A percentile compares a stretch with the other conserved stretches of the same genome.
phyloP scores from a whole-genome alignment of 2,797 vertebrate genomes.

The Enteromius argenteus region DNA sequence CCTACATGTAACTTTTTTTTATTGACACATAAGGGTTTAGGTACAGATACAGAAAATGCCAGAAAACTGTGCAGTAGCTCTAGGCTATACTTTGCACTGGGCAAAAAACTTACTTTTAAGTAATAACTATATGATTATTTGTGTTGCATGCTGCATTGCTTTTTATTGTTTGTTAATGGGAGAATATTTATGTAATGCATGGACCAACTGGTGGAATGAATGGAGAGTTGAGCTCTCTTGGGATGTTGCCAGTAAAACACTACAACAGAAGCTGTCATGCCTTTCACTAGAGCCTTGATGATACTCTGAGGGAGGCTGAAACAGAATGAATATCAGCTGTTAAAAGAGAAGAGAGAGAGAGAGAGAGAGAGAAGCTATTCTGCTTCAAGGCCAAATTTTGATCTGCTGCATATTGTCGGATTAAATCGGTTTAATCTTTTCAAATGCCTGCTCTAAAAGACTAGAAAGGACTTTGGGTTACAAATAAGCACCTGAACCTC shows the following conservation, averaged over 20 bases:
- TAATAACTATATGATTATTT: not conserved
- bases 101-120: not conserved
- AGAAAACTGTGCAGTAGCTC: not conserved
- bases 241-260: constrained; percentile 42
- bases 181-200: constrained; percentile 13
- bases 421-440: not conserved
- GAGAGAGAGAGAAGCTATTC: not conserved
- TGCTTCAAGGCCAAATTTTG: constrained; percentile 35
- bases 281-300: constrained; percentile 50
- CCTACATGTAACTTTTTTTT: too few relatives aligned
- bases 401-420: constrained; percentile 37
- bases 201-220: constrained; percentile 35
- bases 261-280: constrained; percentile 47
- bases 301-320: constrained; percentile 30
- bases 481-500: not conserved
- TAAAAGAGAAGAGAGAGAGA: not conserved
- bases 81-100: not conserved
- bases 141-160: not conserved
- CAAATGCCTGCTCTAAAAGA: not conserved
- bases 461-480: not conserved
- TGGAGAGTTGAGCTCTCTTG: constrained; percentile 32
- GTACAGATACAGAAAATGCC: not conserved
- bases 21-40: too few relatives aligned
- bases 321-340: constrained; percentile 44
- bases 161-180: not conserved